Evolutionary conservation across 2,113 vertebrate species (phyloP).

Genomic region (Petromus typicus): DNA sequence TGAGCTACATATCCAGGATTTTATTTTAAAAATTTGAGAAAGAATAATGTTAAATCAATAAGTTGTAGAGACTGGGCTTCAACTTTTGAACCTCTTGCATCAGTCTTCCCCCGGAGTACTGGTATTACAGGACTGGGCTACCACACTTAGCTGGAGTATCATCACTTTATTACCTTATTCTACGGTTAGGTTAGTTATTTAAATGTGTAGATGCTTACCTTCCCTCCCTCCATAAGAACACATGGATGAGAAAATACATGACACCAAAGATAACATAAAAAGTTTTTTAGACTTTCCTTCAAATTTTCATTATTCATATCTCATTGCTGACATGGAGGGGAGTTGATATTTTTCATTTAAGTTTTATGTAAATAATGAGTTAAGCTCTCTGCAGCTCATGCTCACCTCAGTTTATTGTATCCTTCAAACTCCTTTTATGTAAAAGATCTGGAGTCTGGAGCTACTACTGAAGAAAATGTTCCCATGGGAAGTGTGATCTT

Average conservation of each 20-base stretch:
- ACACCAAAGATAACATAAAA: neutral
- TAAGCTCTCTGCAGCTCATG: neutral
- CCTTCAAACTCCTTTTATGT: neutral
- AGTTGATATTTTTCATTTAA: constrained; percentile 35
- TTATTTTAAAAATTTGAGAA: neutral
- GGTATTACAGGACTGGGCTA: neutral
- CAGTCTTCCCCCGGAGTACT: neutral
- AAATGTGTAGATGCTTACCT: neutral
- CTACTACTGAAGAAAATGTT: constrained; percentile 40
- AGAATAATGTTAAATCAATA: neutral
- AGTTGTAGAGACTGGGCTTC: neutral
- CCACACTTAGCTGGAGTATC: neutral
- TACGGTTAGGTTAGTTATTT: neutral
- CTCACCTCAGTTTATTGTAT: neutral
- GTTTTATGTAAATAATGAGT: neutral
- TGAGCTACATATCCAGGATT: neutral
- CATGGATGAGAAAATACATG: neutral
- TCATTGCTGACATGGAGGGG: neutral
- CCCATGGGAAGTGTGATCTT: neutral
- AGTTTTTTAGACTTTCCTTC: neutral
- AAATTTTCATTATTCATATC: neutral
- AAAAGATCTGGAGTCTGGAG: neutral
- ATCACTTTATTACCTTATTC: neutral
- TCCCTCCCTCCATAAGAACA: neutral
- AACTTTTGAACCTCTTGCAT: neutral